Base-by-base conservation (phyloP, 92 coral and sea anemone species). In the Chrysogorgia sp. region DNA sequence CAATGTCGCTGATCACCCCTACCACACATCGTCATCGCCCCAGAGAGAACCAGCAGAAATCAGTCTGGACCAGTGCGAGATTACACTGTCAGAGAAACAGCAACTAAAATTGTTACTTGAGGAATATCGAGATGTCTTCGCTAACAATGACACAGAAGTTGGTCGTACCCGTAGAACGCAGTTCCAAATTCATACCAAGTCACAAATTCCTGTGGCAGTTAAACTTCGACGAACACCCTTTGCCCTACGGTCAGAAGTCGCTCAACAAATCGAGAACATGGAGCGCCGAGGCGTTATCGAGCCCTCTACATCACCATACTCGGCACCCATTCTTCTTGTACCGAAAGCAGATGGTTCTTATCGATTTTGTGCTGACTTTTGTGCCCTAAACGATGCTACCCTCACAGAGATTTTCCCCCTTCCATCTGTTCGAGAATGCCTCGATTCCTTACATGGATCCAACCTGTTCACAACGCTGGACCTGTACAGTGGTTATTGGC, bases 181-280 rank as follows among this genome's bases (percentile, higher is more conserved):
- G 57, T 82, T 86, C 72, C 40, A 56, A 53, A 86, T 86, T 30
- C 69, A 86, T 76, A 86, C 87, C 17, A 83, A 77, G 69, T 70
- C 53, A 21, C 13, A 67, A 31, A 75, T 79, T 17, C 87, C 90
- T 30, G 85, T 87, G 25, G 85, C 90, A 50, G 64, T 87, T 47
- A 87, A 76, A 75, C 83, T 83, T 45, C 69, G 81, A 40, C 80
- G 79, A 57, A 80, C 84, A 34, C 86, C 81, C 26, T 88, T 84
- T 28, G n/a, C 84, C 31, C 79, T 84, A 45, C 83, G 88, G 26
- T 41, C 77, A 0, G 86, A 88, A 83, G 88, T 84, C 45, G 83
- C 75, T 37, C 41, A 53, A 55, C 82, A 70, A 67, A 77, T 78
- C 68, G 40, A 65, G 75, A 80, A 58, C 62, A 83, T 87, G 87